Conservation (phyloP, 1,140 invertebrate species). For the Teleopsis dalmanni region DNA sequence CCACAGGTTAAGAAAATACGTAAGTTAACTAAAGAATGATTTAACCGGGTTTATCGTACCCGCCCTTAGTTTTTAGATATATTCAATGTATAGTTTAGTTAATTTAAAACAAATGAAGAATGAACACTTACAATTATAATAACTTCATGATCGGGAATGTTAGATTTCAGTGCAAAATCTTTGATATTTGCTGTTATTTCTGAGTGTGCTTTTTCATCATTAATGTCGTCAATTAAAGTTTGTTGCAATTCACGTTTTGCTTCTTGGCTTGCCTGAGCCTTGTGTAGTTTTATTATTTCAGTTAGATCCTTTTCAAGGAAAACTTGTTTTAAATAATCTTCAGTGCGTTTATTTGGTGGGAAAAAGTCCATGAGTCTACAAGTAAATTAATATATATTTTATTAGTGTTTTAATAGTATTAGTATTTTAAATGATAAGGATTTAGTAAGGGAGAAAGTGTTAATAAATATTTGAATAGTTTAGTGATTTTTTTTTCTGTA, state of each 20-base stretch:
- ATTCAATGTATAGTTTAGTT: no score
- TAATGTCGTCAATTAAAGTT: constrained; percentile 69
- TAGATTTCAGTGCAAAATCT: constrained; percentile 73
- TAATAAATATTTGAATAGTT: background rate
- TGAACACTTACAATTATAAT: constrained; percentile 62
- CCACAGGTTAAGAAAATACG: no score
- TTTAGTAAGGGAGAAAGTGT: background rate
- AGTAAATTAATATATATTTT: constrained; percentile 7
- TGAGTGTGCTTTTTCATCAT: constrained; percentile 69
- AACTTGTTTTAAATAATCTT: constrained; percentile 75
- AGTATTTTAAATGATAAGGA: no score
- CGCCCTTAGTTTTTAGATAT: no score
- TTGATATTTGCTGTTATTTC: constrained; percentile 77
- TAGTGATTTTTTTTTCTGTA: background rate
- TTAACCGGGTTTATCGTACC: no score
- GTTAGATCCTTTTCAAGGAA: constrained; percentile 79
- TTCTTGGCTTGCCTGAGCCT: constrained; percentile 80
- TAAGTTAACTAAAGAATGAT: no score
- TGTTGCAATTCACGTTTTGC: constrained; percentile 73
- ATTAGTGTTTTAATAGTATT: no score
- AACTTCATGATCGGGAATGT: constrained; percentile 83
- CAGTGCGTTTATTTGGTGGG: constrained; percentile 84
- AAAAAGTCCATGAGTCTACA: constrained; percentile 84
- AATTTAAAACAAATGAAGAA: no score
- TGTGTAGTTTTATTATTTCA: constrained; percentile 83